Evolutionary conservation across 2,888 invertebrate genomes (phyloP).

Genomic region (Sphaerophoria rueppellii): DNA sequence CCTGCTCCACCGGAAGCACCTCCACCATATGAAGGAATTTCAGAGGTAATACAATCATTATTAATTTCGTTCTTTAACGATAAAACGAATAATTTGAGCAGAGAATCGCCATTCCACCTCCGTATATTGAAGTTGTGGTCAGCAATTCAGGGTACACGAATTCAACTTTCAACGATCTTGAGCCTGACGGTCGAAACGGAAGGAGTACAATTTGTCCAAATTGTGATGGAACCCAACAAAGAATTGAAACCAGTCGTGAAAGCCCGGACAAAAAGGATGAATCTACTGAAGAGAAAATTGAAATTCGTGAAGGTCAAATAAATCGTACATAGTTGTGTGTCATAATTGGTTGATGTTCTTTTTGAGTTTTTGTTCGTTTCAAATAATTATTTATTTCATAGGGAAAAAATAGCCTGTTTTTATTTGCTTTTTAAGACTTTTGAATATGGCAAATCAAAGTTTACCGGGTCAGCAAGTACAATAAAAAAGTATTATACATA

Average conservation of each 20-base stretch:
- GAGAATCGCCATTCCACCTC: constrained; percentile 70
- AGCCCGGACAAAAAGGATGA: constrained; percentile 37
- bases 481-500: too few relatives aligned
- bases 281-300: constrained; percentile 3
- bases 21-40: constrained; percentile 72
- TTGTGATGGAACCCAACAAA: constrained; percentile 54
- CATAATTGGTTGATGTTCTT: too few relatives aligned
- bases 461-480: too few relatives aligned
- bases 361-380: too few relatives aligned
- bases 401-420: too few relatives aligned
- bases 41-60: constrained; percentile 19
- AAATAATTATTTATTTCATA: too few relatives aligned
- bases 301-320: too few relatives aligned
- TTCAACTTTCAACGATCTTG: constrained; percentile 44
- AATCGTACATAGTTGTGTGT: too few relatives aligned
- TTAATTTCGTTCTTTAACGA: background rate
- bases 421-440: too few relatives aligned
- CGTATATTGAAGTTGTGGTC: constrained; percentile 71
- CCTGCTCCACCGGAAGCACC: constrained; percentile 67
- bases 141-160: constrained; percentile 58
- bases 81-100: background rate
- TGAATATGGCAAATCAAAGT: too few relatives aligned
- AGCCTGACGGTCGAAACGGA: constrained; percentile 35
- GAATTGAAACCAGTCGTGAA: constrained; percentile 34
- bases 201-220: constrained; percentile 29